Percentiles rank a stretch among this genome's conserved stretches.
Evolutionary conservation across 2,888 invertebrate species (phyloP).

Genomic region (Shargacucullia verbasci): DNA sequence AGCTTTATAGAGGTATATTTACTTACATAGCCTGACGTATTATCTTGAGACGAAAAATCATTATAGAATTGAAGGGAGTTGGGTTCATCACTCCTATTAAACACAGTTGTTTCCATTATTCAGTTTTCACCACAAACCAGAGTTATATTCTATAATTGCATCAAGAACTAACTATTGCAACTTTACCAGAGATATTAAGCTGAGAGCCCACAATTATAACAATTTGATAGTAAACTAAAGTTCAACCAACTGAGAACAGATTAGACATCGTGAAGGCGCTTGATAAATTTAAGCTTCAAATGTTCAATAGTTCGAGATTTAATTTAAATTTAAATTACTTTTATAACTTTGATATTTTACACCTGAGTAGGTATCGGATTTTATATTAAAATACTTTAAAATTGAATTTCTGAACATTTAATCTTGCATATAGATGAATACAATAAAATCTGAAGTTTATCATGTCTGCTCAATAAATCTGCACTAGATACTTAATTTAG

Average conservation of each 20-base stretch:
- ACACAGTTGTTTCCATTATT: background rate
- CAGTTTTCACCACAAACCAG: constrained; percentile 9
- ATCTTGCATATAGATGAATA: constrained; percentile 13
- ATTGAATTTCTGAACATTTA: constrained; percentile 27
- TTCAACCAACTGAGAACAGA: constrained; percentile 69
- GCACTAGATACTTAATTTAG: background rate
- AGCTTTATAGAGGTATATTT: too few relatives aligned
- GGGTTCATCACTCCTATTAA: too few relatives aligned
- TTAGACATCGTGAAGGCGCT: constrained; percentile 67
- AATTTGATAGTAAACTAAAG: constrained; percentile 75
- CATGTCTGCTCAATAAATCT: constrained; percentile 1
- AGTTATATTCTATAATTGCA: constrained; percentile 23
- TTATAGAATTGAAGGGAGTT: too few relatives aligned
- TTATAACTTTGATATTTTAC: constrained; percentile 53
- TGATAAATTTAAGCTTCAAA: constrained; percentile 62
- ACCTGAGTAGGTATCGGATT: constrained; percentile 41
- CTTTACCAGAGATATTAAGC: constrained; percentile 77
- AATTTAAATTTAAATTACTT: constrained; percentile 67
- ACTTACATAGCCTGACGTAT: too few relatives aligned
- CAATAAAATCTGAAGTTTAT: constrained; percentile 12
- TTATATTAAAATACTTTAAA: constrained; percentile 18
- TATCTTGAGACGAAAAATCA: too few relatives aligned
- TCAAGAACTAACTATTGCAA: constrained; percentile 72
- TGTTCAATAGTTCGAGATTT: constrained; percentile 54
- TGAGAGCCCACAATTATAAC: constrained; percentile 73